phyloP scores from a whole-genome alignment of 2,888 invertebrate species.

The Polyploca ridens region DNA sequence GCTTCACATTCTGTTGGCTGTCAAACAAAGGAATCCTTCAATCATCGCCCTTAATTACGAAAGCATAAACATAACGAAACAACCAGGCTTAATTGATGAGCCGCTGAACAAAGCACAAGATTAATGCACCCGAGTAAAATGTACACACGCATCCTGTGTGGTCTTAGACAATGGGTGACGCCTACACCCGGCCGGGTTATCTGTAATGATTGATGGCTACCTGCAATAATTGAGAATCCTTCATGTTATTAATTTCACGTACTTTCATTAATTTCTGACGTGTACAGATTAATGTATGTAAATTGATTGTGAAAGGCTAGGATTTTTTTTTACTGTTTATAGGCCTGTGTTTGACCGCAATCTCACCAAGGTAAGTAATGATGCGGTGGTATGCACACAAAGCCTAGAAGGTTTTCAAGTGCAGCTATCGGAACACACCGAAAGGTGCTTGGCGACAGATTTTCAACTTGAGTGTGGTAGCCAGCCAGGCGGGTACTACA shows the following conservation, averaged over 20 bases:
- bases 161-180: constrained; percentile 46
- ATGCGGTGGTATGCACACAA: too few species aligned
- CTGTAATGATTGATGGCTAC: constrained; percentile 43
- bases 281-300: background rate
- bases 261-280: background rate
- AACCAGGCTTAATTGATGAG: constrained; percentile 48
- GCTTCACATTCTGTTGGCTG: background rate
- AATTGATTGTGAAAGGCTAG: too few species aligned
- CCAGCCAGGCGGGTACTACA: too few species aligned
- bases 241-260: constrained; percentile 6
- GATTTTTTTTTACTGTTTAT: too few species aligned
- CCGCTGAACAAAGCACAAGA: constrained; percentile 43
- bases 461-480: too few species aligned
- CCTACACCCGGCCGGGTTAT: constrained; percentile 33
- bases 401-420: too few species aligned
- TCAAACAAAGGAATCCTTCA: constrained; percentile 1
- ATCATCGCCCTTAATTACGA: constrained; percentile 4
- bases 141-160: constrained; percentile 41
- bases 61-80: constrained; percentile 3
- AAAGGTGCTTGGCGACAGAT: too few species aligned
- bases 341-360: too few species aligned
- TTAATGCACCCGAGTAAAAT: constrained; percentile 52
- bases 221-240: constrained; percentile 13
- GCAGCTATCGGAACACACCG: too few species aligned
- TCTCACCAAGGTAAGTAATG: too few species aligned